Evolutionary conservation across 2,797 vertebrate genomes (phyloP), one percentile per base, ranked within the genome.

Genomic region (Pangasius djambal): DNA sequence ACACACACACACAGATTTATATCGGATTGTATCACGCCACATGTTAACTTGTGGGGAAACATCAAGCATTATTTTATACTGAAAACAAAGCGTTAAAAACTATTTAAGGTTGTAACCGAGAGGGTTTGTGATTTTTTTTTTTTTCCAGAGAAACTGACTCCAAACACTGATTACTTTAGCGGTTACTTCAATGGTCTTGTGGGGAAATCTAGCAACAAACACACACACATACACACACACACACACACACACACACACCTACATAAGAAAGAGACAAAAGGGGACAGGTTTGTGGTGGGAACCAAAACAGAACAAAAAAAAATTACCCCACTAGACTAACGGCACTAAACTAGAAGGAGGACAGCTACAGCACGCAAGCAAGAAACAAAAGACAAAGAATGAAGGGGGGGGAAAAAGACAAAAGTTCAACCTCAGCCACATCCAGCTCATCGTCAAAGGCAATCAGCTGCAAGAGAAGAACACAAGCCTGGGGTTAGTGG

Each of bases 381-480:
- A n/a, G 13, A 89, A 89, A 74, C 87, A 83, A 20, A 84, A 90
- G 88, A 65, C 61, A 55, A 89, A 89, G 86, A 31, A 83, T 55
- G 57, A 37, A 55, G 57, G n/a, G n/a, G 9, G 61, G 82, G 88
- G 25, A 85, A 85, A 74, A 52, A 44, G 93, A 82, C 88, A 94
- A 96, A 93, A 92, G 89, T 94, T 96, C 96, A 96, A 99, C 98
- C 98, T 99, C 98, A 95, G 98, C 97, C 96, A 97, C 98, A 97
- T 99, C 98, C 98, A 97, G 96, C 94, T 98, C 97, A 96, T 97
- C 96, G 96, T 98, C 97, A 98, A 99, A 97, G 96, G 98, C 96
- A 97, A 99, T 97, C 94, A 97, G 97, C 98, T 95, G 90, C 95
- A 97, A 97, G 94, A 96, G 94, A 96, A 93, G 94, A 95, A 95